Evolutionary conservation across 1,140 invertebrate species (phyloP), one percentile per base, ranked within the genome.

Genomic region (Pseudomyrmex gracilis): DNA sequence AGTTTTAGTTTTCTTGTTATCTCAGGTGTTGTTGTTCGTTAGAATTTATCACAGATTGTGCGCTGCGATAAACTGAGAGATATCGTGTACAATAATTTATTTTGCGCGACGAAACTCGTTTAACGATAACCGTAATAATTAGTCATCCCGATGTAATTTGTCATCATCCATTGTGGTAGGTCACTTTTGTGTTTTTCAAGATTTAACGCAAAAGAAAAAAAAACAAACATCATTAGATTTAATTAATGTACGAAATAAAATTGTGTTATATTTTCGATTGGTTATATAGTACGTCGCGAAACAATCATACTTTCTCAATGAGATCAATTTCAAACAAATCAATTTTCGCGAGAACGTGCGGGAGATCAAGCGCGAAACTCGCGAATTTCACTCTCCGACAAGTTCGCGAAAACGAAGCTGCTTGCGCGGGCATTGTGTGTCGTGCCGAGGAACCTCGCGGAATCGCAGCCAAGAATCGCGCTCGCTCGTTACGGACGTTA

Each of bases 391-490:
- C 9, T 4, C 49, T 13, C 22, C 34, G 53, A 58, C 45, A 1
- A n/a, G 64, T 24, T 3, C 67, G 17, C 20, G 43, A 73, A 73
- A 73, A 73, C 17, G 70, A 73, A n/a, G n/a, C n/a, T n/a, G 70
- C 17, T 51, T n/a, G n/a, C n/a, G 53, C 9, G 49, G 13, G 20
- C 13, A 61, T 73, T 73, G 71, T 73, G 71, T 60, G 17, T 34
- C 34, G 34, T 47, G 57, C 55, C 55, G 49, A 60, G 67, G 53
- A 73, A 73, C 68, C 57, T 57, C 53, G 64, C 74, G 74, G 67
- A 58, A 77, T 83, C 24, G 71, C 49, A 55, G 64, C 58, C 57
- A n/a, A 49, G 63, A 85, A 84, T 83, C 78, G 64, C 53, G 15
- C 64, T 60, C 73, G 61, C 66, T 84, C 82, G 82, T 86, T 85